Evolutionary conservation across 2,888 invertebrate species (phyloP), one percentile per base, ranked within the genome.

Genomic region (Cartodere bifasciata): DNA sequence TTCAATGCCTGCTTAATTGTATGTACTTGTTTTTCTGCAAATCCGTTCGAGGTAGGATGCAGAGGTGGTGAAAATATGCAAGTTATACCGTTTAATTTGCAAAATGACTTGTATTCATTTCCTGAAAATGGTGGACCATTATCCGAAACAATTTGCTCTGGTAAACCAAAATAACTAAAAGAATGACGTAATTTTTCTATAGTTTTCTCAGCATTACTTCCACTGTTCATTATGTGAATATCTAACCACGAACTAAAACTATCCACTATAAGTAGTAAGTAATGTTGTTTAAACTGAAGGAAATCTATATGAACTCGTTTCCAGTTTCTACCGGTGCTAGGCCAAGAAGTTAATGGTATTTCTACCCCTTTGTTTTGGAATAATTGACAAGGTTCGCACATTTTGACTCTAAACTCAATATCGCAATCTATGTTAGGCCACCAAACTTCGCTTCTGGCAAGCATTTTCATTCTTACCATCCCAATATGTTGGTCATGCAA

Each of bases 351-450:
- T n/a, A n/a, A n/a, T n/a, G n/a, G n/a, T n/a, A n/a, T n/a, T n/a
- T n/a, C n/a, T n/a, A n/a, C n/a, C n/a, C n/a, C n/a, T 6, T 10
- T 14, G 21, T 22, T 29, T 11, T 14, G 7, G 7, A 9, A 20
- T 24, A 23, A 16, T 16, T 30, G n/a, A 11, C 28, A 28, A 4
- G 12, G n/a, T 28, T 10, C 28, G 26, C 40, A 43, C 2, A 12
- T 11, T 22, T 22, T 4, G 13, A 20, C 32, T 7, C 28, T 16
- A 2, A 9, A 13, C 30, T 41, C 38, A 1, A 36, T 34, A 11
- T 40, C 35, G 4, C 28, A 22, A 21, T 40, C 42, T 2, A 43
- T 38, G 3, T 23, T 16, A 17, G 34, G 38, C 42, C 40, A 40
- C 33, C 38, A 44, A 13, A 33, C 36, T 30, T 31, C 34, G 2